Evolutionary conservation across 30 jellyfish, hydroid and myxozoan species (phyloP), one percentile per base, ranked within the genome.

Genomic region (Pelagia noctiluca): DNA sequence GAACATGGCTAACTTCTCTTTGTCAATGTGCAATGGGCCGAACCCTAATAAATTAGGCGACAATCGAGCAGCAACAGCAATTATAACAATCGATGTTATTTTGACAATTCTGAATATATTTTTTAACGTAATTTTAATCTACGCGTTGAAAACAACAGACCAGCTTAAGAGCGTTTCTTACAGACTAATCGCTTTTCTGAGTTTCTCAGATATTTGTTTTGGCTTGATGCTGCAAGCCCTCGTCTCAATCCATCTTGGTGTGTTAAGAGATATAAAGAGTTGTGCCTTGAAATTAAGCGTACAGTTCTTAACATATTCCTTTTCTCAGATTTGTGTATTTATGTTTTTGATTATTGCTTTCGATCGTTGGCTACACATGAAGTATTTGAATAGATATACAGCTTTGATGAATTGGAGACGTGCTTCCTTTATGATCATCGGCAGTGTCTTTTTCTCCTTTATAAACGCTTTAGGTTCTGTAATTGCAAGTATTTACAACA

Each of bases 291-390:
- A 79, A n/a, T 25, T 79, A 54, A 32, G 74, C 19, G 36, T 82
- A 23, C 89, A 79, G 66, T 79, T 38, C 64, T 65, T 79, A 4
- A 79, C 89, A 0, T 79, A 62, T 24, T 65, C 64, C n/a, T 79
- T 79, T 35, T 81, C 82, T 10, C 89, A 79, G 22, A 33, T 71
- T 10, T 79, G 82, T 37, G 89, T 81, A 29, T 79, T 79, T 30
- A 63, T 63, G 1, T 42, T 79, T 32, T 81, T 79, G 3, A 82
- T 74, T 4, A 63, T 79, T 66, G 89, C 82, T 16, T 38, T 79
- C 29, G 89, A 79, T 53, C 42, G 89, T 2, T 79, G 64, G 50
- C 29, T 79, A 3, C 89, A 79, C 54, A 79, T 79, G 89, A 79
- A 79, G 83, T 79, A 79, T 82, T 57, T 79, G 37, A 81, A 79